These are phyloP conservation scores for Papilio helenus DNA, from an alignment of 1,140 invertebrate species.

Conservation along the genomic window DNA sequence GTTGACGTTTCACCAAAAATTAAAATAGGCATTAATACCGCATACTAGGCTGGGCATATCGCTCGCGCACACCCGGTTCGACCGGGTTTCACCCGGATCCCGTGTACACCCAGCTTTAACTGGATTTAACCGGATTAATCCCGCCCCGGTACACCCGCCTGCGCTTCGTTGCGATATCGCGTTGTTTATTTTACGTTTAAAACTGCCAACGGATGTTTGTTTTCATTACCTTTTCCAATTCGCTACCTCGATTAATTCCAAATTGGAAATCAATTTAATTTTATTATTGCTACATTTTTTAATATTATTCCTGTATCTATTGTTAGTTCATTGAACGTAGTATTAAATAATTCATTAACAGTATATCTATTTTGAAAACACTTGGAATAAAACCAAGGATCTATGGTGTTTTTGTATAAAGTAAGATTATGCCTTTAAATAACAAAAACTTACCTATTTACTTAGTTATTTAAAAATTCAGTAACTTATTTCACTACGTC, in stretches of 20 bases:
- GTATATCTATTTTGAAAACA: neutral
- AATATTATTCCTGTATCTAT: neutral
- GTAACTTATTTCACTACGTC: neutral
- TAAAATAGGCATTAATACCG: slow-evolving; percentile 77
- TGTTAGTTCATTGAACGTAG: neutral
- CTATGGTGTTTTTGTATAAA: neutral
- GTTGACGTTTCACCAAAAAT: slow-evolving; percentile 75
- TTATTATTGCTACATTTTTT: slow-evolving; percentile 4
- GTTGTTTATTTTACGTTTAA: slow-evolving; percentile 74
- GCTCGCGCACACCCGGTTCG: slow-evolving; percentile 53
- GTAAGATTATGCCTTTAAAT: too few species aligned
- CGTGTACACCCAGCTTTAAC: slow-evolving; percentile 67
- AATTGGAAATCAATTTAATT: slow-evolving; percentile 23
- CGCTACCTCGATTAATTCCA: slow-evolving; percentile 29
- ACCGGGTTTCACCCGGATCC: slow-evolving; percentile 68
- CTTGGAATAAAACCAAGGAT: neutral
- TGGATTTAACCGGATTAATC: slow-evolving; percentile 67
- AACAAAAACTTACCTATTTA: neutral
- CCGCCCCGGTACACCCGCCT: slow-evolving; percentile 54
- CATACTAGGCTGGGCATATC: slow-evolving; percentile 65
- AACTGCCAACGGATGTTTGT: slow-evolving; percentile 57
- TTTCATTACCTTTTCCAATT: slow-evolving; percentile 46
- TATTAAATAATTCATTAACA: neutral
- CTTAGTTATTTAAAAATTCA: neutral
- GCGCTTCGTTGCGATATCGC: slow-evolving; percentile 71